Percentiles rank a stretch among this genome's conserved stretches.
These are phyloP conservation scores for Forbesichthys agassizii DNA, from an alignment of 2,113 vertebrate species.

Conservation along the genomic window DNA sequence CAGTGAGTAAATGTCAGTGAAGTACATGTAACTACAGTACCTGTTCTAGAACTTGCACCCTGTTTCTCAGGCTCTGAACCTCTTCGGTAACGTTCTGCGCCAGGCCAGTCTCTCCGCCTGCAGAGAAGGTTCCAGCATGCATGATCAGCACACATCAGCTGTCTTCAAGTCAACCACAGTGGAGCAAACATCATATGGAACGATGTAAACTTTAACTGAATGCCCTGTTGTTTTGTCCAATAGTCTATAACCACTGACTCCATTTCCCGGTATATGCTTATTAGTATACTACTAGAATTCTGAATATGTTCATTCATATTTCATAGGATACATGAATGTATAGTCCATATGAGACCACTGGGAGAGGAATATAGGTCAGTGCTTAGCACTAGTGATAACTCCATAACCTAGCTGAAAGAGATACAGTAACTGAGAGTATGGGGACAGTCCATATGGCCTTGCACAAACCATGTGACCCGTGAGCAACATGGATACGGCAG, in stretches of 20 bases:
- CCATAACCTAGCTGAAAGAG: not conserved
- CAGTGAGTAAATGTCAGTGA: not conserved
- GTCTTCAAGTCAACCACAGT: not conserved
- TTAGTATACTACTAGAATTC: too few species aligned
- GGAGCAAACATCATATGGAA: too few species aligned
- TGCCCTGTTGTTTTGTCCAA: not conserved
- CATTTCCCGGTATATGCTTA: too few species aligned
- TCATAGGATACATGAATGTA: too few species aligned
- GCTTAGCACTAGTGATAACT: not conserved
- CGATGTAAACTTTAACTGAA: too few species aligned
- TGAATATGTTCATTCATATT: too few species aligned
- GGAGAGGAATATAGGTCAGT: conserved; percentile 20
- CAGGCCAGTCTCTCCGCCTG: conserved; percentile 59
- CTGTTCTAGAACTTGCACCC: conserved; percentile 4
- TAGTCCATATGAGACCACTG: not conserved
- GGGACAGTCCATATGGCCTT: conserved; percentile 10
- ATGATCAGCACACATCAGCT: conserved; percentile 12
- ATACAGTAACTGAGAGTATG: conserved; percentile 14
- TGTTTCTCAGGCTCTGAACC: conserved; percentile 77
- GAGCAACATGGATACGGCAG: not conserved
- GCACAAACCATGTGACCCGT: conserved; percentile 24
- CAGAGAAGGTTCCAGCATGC: conserved; percentile 26
- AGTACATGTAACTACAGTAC: conserved; percentile 31
- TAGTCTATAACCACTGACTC: not conserved
- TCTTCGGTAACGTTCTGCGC: conserved; percentile 79